Base-by-base conservation (phyloP, 2,797 vertebrate genomes). In the Dendrocincla tyrannina region DNA sequence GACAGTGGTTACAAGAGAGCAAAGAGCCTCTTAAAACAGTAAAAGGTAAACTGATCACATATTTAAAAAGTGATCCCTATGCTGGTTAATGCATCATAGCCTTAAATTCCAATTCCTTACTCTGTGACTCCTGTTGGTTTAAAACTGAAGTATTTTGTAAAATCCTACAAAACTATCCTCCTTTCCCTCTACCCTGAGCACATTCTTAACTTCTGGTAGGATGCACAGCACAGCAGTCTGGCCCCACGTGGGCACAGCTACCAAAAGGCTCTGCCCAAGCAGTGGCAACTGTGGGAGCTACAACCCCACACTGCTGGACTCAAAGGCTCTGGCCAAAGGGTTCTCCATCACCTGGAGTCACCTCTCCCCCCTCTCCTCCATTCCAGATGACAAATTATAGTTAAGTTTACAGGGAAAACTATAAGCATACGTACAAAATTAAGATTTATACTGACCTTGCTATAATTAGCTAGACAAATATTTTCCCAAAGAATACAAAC, bases 231-330 rank as follows among this genome's bases (percentile, higher is more conserved):
- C 35, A 67, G 42, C 66, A 85, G 13, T 2, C 28, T 33, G 42
- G 37, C 30, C 14, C 49, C 4, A 1, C 0, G 0, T 1, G 33
- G 42, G 17, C 42, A 55, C 30, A 42, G 64, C 63, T 17, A 14
- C n/a, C 28, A 11, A 5, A 68, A 49, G 22, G 19, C 75, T 70
- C 56, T 68, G 39, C 35, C 39, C 74, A 63, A 74, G 32, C 24
- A 37, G 18, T 4, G 4, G 20, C 46, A 70, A 3, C 7, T 5
- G 9, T 4, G 13, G 59, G 7, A 85, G 6, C 23, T 23, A 11
- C 33, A 41, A 0, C 3, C 10, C 9, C 1, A 2, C 11, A 25
- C 0, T 70, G 46, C 16, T 22, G 58, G 25, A 33, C 11, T 22
- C 39, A 50, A 41, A 25, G 33, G 20, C 70, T 89, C 41, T 56